phyloP scores from a whole-genome alignment of 2,888 invertebrate species.

The Acrobasis consociella region DNA sequence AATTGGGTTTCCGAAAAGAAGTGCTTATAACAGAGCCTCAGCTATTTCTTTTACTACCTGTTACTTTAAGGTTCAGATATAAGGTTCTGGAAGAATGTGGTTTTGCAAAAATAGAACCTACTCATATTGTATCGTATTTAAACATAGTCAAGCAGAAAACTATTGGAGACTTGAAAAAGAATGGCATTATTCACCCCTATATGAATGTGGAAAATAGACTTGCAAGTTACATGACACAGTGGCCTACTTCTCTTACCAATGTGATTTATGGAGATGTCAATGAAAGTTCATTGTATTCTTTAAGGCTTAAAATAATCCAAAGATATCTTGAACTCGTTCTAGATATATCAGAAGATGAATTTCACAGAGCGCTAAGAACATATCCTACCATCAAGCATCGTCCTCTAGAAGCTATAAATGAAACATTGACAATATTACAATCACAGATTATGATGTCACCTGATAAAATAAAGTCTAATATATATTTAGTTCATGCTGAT shows the following conservation, averaged over 20 bases:
- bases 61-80: slow-evolving; percentile 63
- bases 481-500: slow-evolving; percentile 70
- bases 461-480: slow-evolving; percentile 69
- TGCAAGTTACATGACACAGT: slow-evolving; percentile 69
- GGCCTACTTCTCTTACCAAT: slow-evolving; percentile 75
- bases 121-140: slow-evolving; percentile 55
- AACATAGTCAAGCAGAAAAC: slow-evolving; percentile 56
- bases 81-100: slow-evolving; percentile 73
- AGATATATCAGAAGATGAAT: slow-evolving; percentile 65
- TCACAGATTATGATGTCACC: slow-evolving; percentile 60
- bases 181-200: slow-evolving; percentile 45
- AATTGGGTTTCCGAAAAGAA: slow-evolving; percentile 56
- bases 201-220: slow-evolving; percentile 70
- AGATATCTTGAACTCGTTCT: slow-evolving; percentile 69
- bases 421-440: slow-evolving; percentile 61
- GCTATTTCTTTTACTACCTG: slow-evolving; percentile 62
- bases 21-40: slow-evolving; percentile 55
- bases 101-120: slow-evolving; percentile 47
- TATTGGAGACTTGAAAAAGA: slow-evolving; percentile 58
- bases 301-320: slow-evolving; percentile 70
- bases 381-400: slow-evolving; percentile 75
- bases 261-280: slow-evolving; percentile 61
- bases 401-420: slow-evolving; percentile 65
- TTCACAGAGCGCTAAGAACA: slow-evolving; percentile 61
- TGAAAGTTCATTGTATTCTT: slow-evolving; percentile 50